These are phyloP conservation scores for Tympanoctomys barrerae DNA, from an alignment of 2,797 vertebrate species.

Conservation along the genomic window DNA sequence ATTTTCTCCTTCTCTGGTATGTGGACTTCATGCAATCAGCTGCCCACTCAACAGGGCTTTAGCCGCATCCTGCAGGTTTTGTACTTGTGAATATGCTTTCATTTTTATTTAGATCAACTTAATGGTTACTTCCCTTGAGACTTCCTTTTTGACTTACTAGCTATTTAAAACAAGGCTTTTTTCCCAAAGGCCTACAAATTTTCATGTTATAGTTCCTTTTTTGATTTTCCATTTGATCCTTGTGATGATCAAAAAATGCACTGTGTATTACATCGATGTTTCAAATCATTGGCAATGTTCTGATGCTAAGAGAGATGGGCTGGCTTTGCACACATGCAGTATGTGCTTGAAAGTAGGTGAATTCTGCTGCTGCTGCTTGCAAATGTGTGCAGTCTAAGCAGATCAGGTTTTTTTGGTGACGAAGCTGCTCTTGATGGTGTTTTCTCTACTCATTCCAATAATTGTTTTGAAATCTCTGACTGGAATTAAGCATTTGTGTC, in stretches of 20 bases:
- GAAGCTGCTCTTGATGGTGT: background rate
- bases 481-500: background rate
- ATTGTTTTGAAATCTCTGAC: background rate
- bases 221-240: background rate
- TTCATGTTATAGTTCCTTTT: background rate
- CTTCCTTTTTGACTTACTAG: background rate
- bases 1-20: background rate
- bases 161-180: background rate
- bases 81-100: background rate
- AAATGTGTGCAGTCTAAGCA: background rate
- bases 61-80: background rate
- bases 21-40: background rate
- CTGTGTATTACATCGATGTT: background rate
- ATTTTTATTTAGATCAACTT: background rate
- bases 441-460: background rate
- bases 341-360: background rate
- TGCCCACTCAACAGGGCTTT: background rate
- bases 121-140: background rate
- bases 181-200: background rate
- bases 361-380: background rate
- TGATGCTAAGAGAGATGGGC: background rate
- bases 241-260: background rate
- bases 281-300: background rate
- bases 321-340: too few species aligned
- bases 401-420: background rate